phyloP scores from a whole-genome alignment of 2,797 vertebrate genomes.

The Gymnothorax reevesii region DNA sequence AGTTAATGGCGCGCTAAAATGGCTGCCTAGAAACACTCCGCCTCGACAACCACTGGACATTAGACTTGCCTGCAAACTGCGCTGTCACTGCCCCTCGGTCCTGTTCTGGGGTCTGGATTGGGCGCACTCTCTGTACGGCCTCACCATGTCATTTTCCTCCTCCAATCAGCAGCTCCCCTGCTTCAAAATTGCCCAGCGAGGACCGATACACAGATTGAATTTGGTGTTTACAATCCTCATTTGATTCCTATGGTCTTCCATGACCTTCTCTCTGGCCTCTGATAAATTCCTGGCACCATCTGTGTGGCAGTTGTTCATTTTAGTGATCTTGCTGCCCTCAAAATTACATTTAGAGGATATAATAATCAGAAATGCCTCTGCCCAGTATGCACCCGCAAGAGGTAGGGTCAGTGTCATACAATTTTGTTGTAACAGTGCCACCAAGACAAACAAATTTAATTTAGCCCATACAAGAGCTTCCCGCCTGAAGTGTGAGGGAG shows the following conservation, averaged over 20 bases:
- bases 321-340: neutral
- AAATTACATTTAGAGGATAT: neutral
- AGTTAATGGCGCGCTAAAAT: constrained; percentile 7
- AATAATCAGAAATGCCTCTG: neutral
- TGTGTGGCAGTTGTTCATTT: neutral
- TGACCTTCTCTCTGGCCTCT: neutral
- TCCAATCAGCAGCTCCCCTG: neutral
- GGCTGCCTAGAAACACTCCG: neutral
- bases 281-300: neutral
- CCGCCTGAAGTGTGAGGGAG: neutral
- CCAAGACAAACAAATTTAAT: neutral
- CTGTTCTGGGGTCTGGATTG: neutral
- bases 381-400: neutral
- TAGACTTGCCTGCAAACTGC: neutral
- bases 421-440: neutral
- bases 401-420: neutral
- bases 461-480: neutral
- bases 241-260: neutral
- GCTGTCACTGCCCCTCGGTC: neutral
- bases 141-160: neutral
- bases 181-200: neutral
- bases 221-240: neutral
- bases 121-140: neutral
- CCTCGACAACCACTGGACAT: neutral
- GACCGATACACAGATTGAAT: neutral